Base-by-base conservation (phyloP, 2,888 invertebrate genomes). In the Diaphora mendica region DNA sequence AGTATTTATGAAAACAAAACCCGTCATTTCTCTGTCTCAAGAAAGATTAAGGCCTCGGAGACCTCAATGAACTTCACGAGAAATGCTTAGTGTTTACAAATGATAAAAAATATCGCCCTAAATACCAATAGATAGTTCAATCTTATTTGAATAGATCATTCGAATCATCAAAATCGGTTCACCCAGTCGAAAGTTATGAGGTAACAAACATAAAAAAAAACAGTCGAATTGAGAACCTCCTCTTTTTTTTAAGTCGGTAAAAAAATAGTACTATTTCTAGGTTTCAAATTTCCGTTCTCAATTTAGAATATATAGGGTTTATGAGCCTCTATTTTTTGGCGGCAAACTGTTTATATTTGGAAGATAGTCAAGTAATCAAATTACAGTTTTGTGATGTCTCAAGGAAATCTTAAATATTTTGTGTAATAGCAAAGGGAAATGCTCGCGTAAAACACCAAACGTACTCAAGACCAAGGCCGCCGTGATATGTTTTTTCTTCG, bases 281-380 rank as follows among this genome's bases (percentile, higher is more conserved):
- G 13, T 51, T 68, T 35, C 51, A 51, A 68, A 68, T 23, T 33
- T n/a, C 11, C 35, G 23, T 51, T 35, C 23, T 35, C 17, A 30
- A 78, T 76, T 80, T 68, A 71, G 68, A 67, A 72, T 55, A 30
- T 4, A 20, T 39, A 67, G 51, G 67, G 64, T 51, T 64, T 68
- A 66, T 68, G 55, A 72, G 39, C 59, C 73, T 83, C 80, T 82
- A 77, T 80, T 75, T 80, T 75, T 74, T 76, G 70, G 68, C 76
- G 73, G 70, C 73, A 72, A 78, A 79, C 75, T 68, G 17, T 68
- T 78, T 72, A 64, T 64, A 65, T 51, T 72, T 83, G 82, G 84
- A 80, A 68, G 13, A 23, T 35, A 5, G 72, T 80, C 82, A 83
- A 72, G 33, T 62, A 75, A 79, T 80, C 75, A 77, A 82, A 74